Conservation (phyloP, 1,140 invertebrate species). For the Cydia splendana region DNA sequence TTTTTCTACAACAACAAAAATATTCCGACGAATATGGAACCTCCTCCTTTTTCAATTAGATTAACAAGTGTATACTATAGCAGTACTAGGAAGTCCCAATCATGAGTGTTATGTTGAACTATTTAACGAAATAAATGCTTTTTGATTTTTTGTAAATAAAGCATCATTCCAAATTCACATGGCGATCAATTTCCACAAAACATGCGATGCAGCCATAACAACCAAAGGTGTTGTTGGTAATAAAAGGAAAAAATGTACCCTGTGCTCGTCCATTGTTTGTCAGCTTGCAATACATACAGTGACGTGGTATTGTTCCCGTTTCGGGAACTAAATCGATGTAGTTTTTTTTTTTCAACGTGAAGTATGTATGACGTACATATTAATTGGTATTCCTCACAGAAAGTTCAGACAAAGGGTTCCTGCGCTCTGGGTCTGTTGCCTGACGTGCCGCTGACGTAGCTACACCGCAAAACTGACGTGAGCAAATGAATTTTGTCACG, state of each 20-base stretch:
- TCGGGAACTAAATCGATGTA: slow-evolving; percentile 44
- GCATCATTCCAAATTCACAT: neutral
- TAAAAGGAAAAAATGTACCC: neutral
- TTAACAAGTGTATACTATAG: too few species aligned
- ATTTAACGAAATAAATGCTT: too few species aligned
- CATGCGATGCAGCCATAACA: neutral
- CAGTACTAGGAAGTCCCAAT: too few species aligned
- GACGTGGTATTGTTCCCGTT: slow-evolving; percentile 46
- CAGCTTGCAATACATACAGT: slow-evolving; percentile 41
- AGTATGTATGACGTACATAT: slow-evolving; percentile 47
- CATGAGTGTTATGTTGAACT: too few species aligned
- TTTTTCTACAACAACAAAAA: neutral
- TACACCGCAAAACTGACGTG: slow-evolving; percentile 15
- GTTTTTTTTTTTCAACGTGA: slow-evolving; percentile 41
- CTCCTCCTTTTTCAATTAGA: too few species aligned
- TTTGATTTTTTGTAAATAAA: neutral
- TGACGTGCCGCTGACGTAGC: slow-evolving; percentile 41
- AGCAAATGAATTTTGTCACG: slow-evolving; percentile 8
- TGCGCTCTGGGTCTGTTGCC: slow-evolving; percentile 39
- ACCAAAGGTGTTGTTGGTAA: slow-evolving; percentile 9
- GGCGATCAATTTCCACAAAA: neutral
- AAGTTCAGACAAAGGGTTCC: slow-evolving; percentile 49
- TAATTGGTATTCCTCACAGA: slow-evolving; percentile 62
- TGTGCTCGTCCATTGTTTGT: slow-evolving; percentile 32
- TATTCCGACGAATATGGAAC: neutral